These are phyloP conservation scores for Noctua fimbriata DNA, from an alignment of 2,888 invertebrate genomes.

Conservation along the genomic window DNA sequence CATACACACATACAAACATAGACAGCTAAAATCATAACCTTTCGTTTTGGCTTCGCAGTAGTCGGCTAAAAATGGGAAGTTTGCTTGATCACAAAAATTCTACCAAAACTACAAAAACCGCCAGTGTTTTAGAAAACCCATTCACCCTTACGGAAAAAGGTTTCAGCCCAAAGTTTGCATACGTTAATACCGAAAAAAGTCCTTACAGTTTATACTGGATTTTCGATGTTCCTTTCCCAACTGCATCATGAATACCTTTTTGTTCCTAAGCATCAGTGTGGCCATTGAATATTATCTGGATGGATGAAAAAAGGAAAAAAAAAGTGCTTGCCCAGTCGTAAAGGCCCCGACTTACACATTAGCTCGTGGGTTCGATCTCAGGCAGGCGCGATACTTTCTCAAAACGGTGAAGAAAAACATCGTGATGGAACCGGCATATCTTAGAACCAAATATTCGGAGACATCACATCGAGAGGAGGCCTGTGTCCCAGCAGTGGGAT, in stretches of 20 bases:
- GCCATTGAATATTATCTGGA: neutral
- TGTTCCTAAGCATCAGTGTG: neutral
- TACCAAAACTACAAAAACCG: neutral
- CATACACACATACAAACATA: too few species aligned
- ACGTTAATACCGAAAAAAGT: neutral
- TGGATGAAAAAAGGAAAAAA: neutral
- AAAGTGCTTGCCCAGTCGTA: too few species aligned
- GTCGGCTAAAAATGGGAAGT: neutral
- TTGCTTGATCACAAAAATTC: neutral
- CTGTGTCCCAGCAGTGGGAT: too few species aligned
- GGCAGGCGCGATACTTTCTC: neutral
- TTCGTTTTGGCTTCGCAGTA: too few species aligned
- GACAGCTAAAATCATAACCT: too few species aligned
- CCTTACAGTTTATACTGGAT: neutral
- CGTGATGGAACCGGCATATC: neutral
- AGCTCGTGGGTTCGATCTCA: too few species aligned
- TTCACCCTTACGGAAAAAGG: constrained; percentile 5
- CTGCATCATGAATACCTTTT: neutral
- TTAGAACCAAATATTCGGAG: neutral
- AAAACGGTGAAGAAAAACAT: neutral
- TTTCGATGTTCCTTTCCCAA: neutral
- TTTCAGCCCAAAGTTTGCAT: neutral
- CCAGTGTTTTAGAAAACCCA: neutral
- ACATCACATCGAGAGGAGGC: neutral
- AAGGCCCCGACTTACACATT: too few species aligned